Evolutionary conservation across 2,113 vertebrate genomes (phyloP).

Genomic region (Ciconia maguari): DNA sequence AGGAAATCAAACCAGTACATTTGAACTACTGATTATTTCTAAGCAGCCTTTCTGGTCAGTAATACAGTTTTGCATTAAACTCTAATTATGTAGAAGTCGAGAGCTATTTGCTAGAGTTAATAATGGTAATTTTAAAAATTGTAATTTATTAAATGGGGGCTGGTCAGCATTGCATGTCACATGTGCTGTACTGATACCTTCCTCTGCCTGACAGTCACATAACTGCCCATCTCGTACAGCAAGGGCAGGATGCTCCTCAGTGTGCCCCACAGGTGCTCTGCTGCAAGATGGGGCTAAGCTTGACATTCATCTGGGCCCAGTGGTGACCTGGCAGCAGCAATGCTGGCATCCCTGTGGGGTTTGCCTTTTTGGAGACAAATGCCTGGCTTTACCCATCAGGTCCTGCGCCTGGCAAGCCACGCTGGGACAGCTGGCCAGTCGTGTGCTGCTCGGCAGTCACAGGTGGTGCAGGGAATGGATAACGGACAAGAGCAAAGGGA

Average conservation of each 20-base stretch:
- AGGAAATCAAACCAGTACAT: not conserved
- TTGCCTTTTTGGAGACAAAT: not conserved
- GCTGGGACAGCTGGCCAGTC: not conserved
- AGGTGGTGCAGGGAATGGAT: not conserved
- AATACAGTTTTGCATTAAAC: not conserved
- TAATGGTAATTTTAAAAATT: not conserved
- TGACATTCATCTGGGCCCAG: not conserved
- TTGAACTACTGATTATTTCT: not conserved
- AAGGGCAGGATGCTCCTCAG: rapidly evolving
- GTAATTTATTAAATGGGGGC: not conserved
- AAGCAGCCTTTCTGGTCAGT: not conserved
- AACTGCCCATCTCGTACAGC: too few species aligned
- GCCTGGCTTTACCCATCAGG: not conserved
- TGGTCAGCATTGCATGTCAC: not conserved
- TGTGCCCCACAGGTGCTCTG: rapidly evolving
- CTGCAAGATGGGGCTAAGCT: not conserved
- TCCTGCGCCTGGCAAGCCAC: rapidly evolving
- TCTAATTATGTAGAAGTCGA: not conserved
- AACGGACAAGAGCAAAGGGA: not conserved
- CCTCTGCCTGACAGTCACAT: not conserved
- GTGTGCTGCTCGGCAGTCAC: not conserved
- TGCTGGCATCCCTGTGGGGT: not conserved
- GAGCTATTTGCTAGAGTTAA: not conserved
- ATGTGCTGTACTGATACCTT: rapidly evolving
- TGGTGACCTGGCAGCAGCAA: not conserved